Percentiles rank a stretch among this genome's conserved stretches.
Evolutionary conservation across 2,797 vertebrate species (phyloP).

Genomic region (Crocodylus rhombifer): DNA sequence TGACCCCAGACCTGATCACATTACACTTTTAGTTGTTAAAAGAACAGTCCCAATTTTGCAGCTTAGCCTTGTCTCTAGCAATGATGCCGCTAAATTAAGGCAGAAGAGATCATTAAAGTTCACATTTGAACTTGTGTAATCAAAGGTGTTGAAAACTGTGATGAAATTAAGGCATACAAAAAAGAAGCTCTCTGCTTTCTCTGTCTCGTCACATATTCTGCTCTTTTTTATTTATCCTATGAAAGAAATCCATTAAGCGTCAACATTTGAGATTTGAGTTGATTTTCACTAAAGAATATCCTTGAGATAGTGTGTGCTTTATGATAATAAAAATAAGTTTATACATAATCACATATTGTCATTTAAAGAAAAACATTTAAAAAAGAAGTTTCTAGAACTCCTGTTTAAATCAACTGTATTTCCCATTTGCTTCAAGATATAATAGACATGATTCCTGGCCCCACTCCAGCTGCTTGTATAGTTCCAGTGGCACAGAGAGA

Average conservation of each 20-base stretch:
- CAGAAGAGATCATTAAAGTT: neutral
- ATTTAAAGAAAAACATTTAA: slow-evolving; percentile 33
- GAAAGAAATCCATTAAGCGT: slow-evolving; percentile 47
- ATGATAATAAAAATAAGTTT: slow-evolving; percentile 54
- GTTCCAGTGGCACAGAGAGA: neutral
- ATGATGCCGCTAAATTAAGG: neutral
- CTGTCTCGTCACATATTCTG: neutral
- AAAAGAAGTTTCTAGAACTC: slow-evolving; percentile 29
- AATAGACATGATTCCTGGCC: neutral
- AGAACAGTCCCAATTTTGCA: neutral
- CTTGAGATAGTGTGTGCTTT: slow-evolving; percentile 48
- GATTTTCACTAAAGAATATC: slow-evolving; percentile 59
- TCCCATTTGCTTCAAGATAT: neutral
- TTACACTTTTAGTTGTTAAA: neutral
- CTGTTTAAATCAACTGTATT: slow-evolving; percentile 11
- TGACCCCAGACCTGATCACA: neutral
- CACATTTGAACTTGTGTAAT: neutral
- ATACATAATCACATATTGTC: slow-evolving; percentile 2
- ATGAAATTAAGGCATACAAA: slow-evolving; percentile 26
- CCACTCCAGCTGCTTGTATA: neutral
- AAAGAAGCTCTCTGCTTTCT: slow-evolving; percentile 3
- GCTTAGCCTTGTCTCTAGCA: neutral
- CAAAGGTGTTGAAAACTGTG: neutral
- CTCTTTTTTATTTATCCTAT: slow-evolving; percentile 29
- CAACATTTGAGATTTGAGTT: slow-evolving; percentile 40